These are phyloP conservation scores for Ameiurus melas DNA, from an alignment of 2,113 vertebrate genomes.

Conservation along the genomic window DNA sequence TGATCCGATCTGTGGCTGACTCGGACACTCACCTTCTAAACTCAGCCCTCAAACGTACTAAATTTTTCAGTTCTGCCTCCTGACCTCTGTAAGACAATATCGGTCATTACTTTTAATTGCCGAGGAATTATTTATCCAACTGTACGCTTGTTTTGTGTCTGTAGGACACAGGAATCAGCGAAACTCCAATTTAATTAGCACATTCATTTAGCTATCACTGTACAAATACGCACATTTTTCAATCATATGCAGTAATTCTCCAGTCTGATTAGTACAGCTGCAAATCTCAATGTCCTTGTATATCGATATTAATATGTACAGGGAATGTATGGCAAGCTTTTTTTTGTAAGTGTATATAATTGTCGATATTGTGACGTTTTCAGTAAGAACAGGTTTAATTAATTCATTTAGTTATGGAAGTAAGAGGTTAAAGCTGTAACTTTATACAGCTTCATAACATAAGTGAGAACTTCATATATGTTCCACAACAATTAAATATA, in stretches of 20 bases:
- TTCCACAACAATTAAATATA: neutral
- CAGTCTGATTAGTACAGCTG: neutral
- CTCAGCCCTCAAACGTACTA: constrained; percentile 1
- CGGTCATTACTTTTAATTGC: constrained; percentile 36
- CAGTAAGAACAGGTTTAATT: no score
- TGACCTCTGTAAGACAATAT: constrained; percentile 26
- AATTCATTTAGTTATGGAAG: neutral
- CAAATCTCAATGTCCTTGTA: neutral
- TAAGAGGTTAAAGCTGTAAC: no score
- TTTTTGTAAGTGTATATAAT: no score
- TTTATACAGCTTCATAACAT: no score
- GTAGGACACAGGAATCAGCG: neutral
- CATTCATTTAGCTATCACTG: neutral
- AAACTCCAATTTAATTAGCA: neutral
- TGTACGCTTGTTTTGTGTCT: constrained; percentile 2
- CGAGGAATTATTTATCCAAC: constrained; percentile 30
- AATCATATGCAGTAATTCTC: neutral
- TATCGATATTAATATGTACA: neutral
- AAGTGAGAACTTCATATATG: no score
- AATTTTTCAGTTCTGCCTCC: constrained; percentile 21
- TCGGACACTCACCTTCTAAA: constrained; percentile 8
- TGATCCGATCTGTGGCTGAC: neutral
- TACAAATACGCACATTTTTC: neutral
- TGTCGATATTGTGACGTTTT: neutral
- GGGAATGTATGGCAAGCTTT: neutral